Evolutionary conservation across 2,888 invertebrate species (phyloP).

Genomic region (Tineola bisselliella): DNA sequence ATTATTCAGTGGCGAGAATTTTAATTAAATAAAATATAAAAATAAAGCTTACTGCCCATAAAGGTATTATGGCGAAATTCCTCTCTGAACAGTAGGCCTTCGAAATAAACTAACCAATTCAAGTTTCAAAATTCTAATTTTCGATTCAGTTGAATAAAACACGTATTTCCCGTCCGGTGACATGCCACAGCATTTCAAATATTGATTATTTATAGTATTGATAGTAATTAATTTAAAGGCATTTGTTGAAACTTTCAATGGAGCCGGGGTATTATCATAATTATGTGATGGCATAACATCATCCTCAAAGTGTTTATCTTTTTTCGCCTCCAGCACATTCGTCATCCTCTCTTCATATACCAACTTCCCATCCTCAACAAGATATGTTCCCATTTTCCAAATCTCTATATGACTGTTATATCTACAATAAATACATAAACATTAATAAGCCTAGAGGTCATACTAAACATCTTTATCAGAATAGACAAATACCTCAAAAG

Average conservation of each 20-base stretch:
- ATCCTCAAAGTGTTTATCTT: constrained; percentile 28
- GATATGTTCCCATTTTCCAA: constrained; percentile 65
- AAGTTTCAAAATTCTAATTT: constrained; percentile 74
- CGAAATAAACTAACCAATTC: constrained; percentile 51
- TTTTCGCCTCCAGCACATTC: not conserved
- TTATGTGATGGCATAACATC: constrained; percentile 34
- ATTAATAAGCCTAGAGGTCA: no score
- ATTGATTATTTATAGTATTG: constrained; percentile 71
- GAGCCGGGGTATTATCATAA: constrained; percentile 23
- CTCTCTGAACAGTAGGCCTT: not conserved
- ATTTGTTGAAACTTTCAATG: constrained; percentile 50
- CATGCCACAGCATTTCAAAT: constrained; percentile 75
- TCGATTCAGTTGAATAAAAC: constrained; percentile 76
- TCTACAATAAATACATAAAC: constrained; percentile 24
- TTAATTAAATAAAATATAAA: no score
- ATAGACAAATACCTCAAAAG: constrained; percentile 52
- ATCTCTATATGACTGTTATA: constrained; percentile 64
- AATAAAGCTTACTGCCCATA: no score
- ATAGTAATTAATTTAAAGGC: constrained; percentile 77
- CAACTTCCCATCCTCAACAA: constrained; percentile 68
- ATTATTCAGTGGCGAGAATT: no score
- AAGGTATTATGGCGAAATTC: no score
- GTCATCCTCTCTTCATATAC: constrained; percentile 22
- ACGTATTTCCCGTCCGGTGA: constrained; percentile 78
- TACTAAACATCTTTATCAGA: no score